Conservation (phyloP, 2,888 invertebrate species). For the Beris chalybata region DNA sequence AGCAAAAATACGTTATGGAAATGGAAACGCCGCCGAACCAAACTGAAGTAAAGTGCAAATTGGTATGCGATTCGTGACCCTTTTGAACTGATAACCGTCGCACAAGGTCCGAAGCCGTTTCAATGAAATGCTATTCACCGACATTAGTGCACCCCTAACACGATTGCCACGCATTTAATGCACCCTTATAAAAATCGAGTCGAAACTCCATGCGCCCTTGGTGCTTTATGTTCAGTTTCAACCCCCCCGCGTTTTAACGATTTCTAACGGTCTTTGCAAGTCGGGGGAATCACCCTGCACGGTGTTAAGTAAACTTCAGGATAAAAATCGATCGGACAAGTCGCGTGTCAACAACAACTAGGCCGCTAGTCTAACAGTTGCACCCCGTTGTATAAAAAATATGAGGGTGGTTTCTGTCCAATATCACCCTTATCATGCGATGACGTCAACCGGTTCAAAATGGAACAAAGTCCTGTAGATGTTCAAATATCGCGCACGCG, state of each 20-base stretch:
- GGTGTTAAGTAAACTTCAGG: background rate
- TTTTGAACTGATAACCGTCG: too few species aligned
- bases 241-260: slow-evolving; percentile 21
- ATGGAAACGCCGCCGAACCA: too few species aligned
- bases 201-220: slow-evolving; percentile 10
- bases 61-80: too few species aligned
- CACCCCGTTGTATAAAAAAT: background rate
- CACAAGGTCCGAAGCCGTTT: too few species aligned
- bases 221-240: slow-evolving; percentile 16
- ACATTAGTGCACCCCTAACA: too few species aligned
- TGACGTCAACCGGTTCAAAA: too few species aligned
- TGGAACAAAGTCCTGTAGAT: too few species aligned
- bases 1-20: too few species aligned
- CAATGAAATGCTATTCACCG: too few species aligned
- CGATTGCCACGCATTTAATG: background rate
- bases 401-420: slow-evolving; percentile 16
- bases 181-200: slow-evolving; percentile 25
- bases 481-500: too few species aligned
- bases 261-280: slow-evolving; percentile 21
- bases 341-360: slow-evolving; percentile 15
- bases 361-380: slow-evolving; percentile 18
- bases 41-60: too few species aligned
- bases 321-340: slow-evolving; percentile 9
- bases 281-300: background rate
- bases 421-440: too few species aligned